Percentiles rank a stretch among this genome's conserved stretches.
These are phyloP conservation scores for Dufourea novaeangliae DNA, from an alignment of 1,140 invertebrate species.

Conservation along the genomic window DNA sequence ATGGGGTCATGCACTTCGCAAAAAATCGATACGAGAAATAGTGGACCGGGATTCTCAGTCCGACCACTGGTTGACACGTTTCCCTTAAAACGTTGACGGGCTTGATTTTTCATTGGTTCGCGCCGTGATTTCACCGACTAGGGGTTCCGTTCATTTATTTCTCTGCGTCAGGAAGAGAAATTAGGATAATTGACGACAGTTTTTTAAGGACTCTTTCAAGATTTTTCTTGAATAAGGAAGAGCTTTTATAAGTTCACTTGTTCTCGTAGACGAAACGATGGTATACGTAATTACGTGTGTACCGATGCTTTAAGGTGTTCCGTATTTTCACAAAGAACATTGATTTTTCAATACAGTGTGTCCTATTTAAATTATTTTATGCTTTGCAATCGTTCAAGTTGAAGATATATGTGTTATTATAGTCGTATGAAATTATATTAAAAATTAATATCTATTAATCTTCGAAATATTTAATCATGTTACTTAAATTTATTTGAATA, in stretches of 20 bases:
- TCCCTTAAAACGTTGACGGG: neutral
- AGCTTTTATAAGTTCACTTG: neutral
- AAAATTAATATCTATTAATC: no score
- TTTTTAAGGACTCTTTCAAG: neutral
- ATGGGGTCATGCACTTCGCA: conserved; percentile 36
- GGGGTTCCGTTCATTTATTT: neutral
- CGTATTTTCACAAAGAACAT: neutral
- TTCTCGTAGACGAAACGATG: neutral
- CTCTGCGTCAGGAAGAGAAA: no score
- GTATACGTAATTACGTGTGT: neutral
- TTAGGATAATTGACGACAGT: neutral
- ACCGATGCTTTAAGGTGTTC: neutral
- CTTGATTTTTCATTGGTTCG: neutral
- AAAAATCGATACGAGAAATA: conserved; percentile 49
- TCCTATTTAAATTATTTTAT: neutral
- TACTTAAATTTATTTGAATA: no score
- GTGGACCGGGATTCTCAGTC: conserved; percentile 22
- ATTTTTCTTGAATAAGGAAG: neutral
- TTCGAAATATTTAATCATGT: no score
- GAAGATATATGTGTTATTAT: no score
- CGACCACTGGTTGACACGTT: conserved; percentile 28
- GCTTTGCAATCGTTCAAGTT: neutral
- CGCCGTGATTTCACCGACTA: neutral
- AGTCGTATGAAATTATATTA: no score
- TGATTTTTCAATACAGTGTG: neutral